These are phyloP conservation scores for Scaptomyza tumidula DNA, from an alignment of 2,888 invertebrate species.

Conservation along the genomic window DNA sequence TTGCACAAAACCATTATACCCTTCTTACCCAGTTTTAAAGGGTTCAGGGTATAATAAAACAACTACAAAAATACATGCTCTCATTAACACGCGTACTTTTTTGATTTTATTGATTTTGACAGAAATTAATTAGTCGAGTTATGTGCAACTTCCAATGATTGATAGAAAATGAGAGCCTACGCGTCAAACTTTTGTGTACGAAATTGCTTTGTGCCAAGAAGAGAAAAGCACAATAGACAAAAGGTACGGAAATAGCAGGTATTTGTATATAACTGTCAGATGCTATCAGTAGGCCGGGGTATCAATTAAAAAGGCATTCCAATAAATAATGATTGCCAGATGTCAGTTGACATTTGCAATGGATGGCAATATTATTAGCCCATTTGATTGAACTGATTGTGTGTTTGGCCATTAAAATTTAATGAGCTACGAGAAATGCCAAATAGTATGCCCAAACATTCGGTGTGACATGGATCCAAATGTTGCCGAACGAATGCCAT, in stretches of 20 bases:
- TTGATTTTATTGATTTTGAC: neutral
- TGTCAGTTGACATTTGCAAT: slow-evolving; percentile 37
- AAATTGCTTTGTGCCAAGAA: neutral
- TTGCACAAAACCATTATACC: too few relatives aligned
- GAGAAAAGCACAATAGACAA: neutral
- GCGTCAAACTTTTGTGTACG: neutral
- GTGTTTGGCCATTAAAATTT: slow-evolving; percentile 51
- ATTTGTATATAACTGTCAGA: slow-evolving; percentile 46
- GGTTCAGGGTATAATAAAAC: too few relatives aligned
- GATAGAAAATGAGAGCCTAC: neutral
- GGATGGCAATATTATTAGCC: slow-evolving; percentile 37
- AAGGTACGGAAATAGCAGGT: neutral
- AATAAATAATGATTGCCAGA: slow-evolving; percentile 38
- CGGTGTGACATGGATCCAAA: slow-evolving; percentile 21
- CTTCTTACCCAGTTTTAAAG: too few relatives aligned
- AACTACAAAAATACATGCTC: neutral
- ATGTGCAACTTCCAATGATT: neutral
- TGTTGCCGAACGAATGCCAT: slow-evolving; percentile 13
- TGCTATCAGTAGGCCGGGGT: slow-evolving; percentile 24
- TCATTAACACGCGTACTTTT: neutral
- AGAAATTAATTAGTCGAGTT: slow-evolving; percentile 8
- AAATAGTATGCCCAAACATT: slow-evolving; percentile 31
- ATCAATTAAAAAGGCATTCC: slow-evolving; percentile 37
- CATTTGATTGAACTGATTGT: slow-evolving; percentile 56
- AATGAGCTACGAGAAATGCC: slow-evolving; percentile 52